These are phyloP conservation scores for Solenodon paradoxus DNA, from an alignment of 2,113 vertebrate species.

Conservation along the genomic window DNA sequence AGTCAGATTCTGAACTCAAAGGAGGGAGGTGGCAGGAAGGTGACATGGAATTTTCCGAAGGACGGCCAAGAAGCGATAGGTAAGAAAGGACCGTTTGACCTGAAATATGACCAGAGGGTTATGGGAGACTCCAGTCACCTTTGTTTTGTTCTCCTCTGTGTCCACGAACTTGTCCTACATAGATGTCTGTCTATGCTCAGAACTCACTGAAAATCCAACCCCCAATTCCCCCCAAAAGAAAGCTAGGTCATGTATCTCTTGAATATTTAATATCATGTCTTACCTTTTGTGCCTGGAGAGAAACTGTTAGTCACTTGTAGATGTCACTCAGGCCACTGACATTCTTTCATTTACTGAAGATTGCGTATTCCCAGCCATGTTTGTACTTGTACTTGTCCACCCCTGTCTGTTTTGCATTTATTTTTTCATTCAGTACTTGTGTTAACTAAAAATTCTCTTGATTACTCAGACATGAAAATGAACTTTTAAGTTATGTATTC, in stretches of 20 bases:
- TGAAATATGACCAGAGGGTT: slow-evolving; percentile 37
- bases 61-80: neutral
- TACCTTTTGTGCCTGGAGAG: slow-evolving; percentile 55
- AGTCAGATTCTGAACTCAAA: neutral
- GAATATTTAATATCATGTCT: slow-evolving; percentile 66
- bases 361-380: neutral
- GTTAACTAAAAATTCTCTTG: neutral
- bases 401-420: neutral
- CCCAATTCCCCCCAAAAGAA: neutral
- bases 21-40: neutral
- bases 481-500: neutral
- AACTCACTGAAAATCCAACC: slow-evolving; percentile 16
- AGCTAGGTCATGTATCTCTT: slow-evolving; percentile 52
- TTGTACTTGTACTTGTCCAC: neutral
- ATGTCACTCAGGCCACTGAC: slow-evolving; percentile 1
- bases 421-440: neutral
- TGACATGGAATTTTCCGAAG: slow-evolving; percentile 65
- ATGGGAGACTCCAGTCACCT: neutral
- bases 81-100: slow-evolving; percentile 49
- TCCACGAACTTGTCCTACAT: neutral
- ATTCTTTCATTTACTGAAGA: neutral
- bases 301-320: slow-evolving; percentile 38
- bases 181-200: slow-evolving; percentile 1
- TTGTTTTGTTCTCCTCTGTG: neutral
- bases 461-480: neutral